phyloP scores from a whole-genome alignment of 2,888 invertebrate genomes.

The Euclidia mi region DNA sequence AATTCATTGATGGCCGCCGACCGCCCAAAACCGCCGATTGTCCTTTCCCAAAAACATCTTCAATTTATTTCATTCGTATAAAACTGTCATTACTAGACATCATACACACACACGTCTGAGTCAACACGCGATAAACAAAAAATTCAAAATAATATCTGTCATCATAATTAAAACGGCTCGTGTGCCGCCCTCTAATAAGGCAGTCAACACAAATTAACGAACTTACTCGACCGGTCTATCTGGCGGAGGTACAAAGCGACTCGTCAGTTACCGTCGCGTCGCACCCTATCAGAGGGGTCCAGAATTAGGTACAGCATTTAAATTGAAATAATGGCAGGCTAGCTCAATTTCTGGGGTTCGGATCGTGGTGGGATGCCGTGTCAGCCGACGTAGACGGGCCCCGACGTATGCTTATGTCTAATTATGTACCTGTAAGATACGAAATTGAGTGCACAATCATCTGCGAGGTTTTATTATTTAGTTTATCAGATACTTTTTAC shows the following conservation, averaged over 20 bases:
- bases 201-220: slow-evolving; percentile 46
- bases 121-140: too few relatives aligned
- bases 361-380: slow-evolving; percentile 64
- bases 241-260: slow-evolving; percentile 21
- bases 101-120: too few relatives aligned
- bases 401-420: slow-evolving; percentile 15
- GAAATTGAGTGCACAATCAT: too few relatives aligned
- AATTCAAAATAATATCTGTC: too few relatives aligned
- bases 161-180: not conserved
- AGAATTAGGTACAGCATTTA: slow-evolving; percentile 84
- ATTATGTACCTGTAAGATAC: too few relatives aligned
- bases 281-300: slow-evolving; percentile 59
- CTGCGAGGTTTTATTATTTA: too few relatives aligned
- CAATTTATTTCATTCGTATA: too few relatives aligned
- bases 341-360: slow-evolving; percentile 84
- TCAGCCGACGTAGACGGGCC: slow-evolving; percentile 41
- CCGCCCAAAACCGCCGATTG: too few relatives aligned
- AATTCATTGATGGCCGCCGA: too few relatives aligned
- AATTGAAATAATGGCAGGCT: slow-evolving; percentile 84
- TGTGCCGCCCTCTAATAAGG: slow-evolving; percentile 11
- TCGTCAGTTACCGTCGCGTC: slow-evolving; percentile 30
- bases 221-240: slow-evolving; percentile 33
- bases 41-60: too few relatives aligned
- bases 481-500: too few relatives aligned
- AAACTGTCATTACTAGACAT: too few relatives aligned